Evolutionary conservation across 1,140 invertebrate species (phyloP), one percentile per base, ranked within the genome.

Genomic region (Caenorhabditis elegans): DNA sequence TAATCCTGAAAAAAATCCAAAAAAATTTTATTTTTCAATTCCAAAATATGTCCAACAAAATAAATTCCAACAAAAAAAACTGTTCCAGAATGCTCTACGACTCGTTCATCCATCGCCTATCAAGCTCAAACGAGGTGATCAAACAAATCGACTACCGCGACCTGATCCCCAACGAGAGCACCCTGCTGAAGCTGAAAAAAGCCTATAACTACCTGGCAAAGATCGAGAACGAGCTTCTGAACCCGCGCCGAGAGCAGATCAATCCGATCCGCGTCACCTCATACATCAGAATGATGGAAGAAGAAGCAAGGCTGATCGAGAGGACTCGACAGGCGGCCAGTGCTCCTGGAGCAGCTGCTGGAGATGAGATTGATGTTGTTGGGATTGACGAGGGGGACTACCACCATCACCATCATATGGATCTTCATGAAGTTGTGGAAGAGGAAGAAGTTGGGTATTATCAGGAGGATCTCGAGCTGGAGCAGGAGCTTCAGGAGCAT

Each of bases 221-320:
- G 22, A 70, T 70, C 39, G 17, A 70, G 26, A 26, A 70, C 3
- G 34, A 39, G 17, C 60, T 70, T 10, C 28, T 70, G 60, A 70
- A 70, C 39, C 60, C 60, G 43, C 34, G 60, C 11, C 60, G 60
- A 39, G 60, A 70, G n/a, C 60, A 70, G 22, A 5, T 34, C 10
- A 39, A 19, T 70, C 60, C 60, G 4, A n/a, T 39, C 2, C 11
- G 60, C 36, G 60, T 70, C 0, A 43, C 60, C 28, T 70, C 60
- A 2, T 70, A 70, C 34, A 70, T 70, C 19, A 15, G 34, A 70
- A 70, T 70, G 60, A 70, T 70, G 60, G 60, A 70, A n/a, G 60
- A 70, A 22, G 60, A 70, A 43, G 60, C 60, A 19, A 70, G 34
- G 22, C 19, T 19, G 13, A 43, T 70, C 0, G 60, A 70, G n/a